Evolutionary conservation across 2,113 vertebrate genomes (phyloP).

Genomic region (Thryonomys swinderianus): DNA sequence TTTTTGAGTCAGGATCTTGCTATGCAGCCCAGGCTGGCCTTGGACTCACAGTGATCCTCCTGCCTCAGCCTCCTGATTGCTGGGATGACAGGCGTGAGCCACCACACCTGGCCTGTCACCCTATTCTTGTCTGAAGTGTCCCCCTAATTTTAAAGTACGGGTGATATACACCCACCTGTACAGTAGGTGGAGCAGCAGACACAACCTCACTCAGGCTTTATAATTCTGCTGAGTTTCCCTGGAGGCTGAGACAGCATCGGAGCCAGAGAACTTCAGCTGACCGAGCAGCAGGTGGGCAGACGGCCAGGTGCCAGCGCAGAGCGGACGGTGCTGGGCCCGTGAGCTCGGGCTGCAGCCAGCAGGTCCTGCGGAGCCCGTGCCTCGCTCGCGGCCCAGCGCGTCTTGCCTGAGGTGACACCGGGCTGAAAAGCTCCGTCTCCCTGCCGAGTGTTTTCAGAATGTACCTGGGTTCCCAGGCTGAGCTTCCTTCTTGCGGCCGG

Average conservation of each 20-base stretch:
- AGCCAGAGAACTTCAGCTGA: not conserved
- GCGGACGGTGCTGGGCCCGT: too few species aligned
- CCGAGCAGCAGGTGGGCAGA: conserved; percentile 59
- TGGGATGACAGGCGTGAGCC: too few species aligned
- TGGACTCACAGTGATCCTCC: too few species aligned
- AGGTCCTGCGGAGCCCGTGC: not conserved
- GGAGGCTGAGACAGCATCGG: conserved; percentile 47
- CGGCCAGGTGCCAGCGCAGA: not conserved
- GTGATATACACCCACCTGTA: not conserved
- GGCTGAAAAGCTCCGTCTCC: too few species aligned
- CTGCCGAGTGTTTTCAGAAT: conserved; percentile 26
- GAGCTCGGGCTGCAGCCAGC: not conserved
- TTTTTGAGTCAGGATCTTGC: too few species aligned
- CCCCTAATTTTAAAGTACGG: conserved; percentile 45
- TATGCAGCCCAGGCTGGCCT: too few species aligned
- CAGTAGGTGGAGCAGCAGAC: conserved; percentile 69
- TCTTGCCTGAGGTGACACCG: not conserved
- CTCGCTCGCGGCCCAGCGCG: not conserved
- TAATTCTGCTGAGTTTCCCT: conserved; percentile 75
- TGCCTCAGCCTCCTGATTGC: too few species aligned
- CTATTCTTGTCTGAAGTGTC: conserved; percentile 53
- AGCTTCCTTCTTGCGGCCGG: conserved; percentile 21
- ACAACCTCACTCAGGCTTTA: conserved; percentile 75
- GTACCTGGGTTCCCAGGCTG: not conserved
- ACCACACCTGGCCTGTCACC: too few species aligned